Conservation (phyloP, 1,140 invertebrate genomes). For the Delia radicum region DNA sequence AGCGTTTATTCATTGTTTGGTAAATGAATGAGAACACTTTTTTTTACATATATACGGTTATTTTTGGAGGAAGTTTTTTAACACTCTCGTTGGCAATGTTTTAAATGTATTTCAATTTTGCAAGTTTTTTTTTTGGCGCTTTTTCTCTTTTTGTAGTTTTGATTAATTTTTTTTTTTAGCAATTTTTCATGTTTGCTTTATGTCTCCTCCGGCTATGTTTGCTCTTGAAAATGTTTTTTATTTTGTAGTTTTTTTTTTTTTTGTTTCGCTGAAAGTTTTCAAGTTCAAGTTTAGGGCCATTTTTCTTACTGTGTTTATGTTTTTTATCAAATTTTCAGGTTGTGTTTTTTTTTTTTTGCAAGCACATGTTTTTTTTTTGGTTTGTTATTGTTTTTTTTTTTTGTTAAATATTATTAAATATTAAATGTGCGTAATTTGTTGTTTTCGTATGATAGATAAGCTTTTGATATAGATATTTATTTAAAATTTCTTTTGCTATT, state of each 20-base stretch:
- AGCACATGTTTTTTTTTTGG: background rate
- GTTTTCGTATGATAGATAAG: background rate
- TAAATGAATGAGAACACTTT: background rate
- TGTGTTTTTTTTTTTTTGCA: background rate
- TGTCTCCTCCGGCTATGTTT: background rate
- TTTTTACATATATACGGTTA: background rate
- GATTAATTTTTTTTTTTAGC: background rate
- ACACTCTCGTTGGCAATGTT: no score
- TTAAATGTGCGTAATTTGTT: background rate
- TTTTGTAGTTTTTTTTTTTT: background rate
- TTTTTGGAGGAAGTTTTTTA: background rate
- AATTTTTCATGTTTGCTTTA: background rate
- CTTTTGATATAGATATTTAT: background rate
- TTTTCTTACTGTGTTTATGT: background rate
- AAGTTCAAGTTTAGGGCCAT: constrained; percentile 1
- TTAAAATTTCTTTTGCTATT: background rate
- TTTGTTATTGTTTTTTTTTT: background rate
- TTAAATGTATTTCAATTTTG: background rate
- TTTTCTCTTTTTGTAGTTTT: background rate
- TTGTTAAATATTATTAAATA: background rate
- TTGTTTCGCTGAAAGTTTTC: background rate
- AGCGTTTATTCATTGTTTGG: background rate
- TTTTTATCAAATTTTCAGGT: background rate
- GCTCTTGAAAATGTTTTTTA: background rate
- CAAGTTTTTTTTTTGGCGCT: background rate